Evolutionary conservation across 2,888 invertebrate genomes (phyloP).

Genomic region (Melitaea athalia): DNA sequence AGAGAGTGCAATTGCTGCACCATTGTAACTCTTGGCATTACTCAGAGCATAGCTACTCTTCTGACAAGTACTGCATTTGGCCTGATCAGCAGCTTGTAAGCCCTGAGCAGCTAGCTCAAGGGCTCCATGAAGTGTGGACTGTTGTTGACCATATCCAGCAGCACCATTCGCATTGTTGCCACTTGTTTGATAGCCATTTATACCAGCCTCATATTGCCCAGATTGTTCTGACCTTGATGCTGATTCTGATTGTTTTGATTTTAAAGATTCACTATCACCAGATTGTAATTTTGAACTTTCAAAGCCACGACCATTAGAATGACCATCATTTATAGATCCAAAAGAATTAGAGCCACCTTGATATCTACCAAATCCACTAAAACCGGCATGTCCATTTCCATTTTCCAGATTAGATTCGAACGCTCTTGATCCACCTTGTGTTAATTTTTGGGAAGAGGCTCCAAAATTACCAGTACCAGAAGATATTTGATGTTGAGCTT

Average conservation of each 20-base stretch:
- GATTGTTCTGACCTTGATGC: neutral
- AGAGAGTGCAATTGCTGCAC: constrained; percentile 69
- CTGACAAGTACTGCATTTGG: constrained; percentile 62
- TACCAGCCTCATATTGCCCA: neutral
- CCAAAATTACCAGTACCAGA: constrained; percentile 17
- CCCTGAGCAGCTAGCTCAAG: constrained; percentile 62
- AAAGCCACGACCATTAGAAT: neutral
- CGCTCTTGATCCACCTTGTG: neutral
- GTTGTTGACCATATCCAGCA: constrained; percentile 28
- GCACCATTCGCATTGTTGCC: constrained; percentile 24
- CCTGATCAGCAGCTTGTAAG: constrained; percentile 50
- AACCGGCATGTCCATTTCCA: neutral
- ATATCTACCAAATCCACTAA: neutral
- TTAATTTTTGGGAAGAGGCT: constrained; percentile 14
- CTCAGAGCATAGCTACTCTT: constrained; percentile 68
- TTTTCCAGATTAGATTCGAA: neutral
- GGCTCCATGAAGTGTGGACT: constrained; percentile 58
- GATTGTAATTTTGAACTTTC: neutral
- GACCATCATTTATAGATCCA: constrained; percentile 27
- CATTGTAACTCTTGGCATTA: constrained; percentile 69
- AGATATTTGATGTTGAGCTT: constrained; percentile 12
- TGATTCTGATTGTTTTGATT: neutral
- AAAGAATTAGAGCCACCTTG: constrained; percentile 16
- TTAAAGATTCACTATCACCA: neutral
- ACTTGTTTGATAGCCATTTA: neutral